These are phyloP conservation scores for Ichneumoninae sp. DNA, from an alignment of 2,888 invertebrate genomes.

Conservation along the genomic window DNA sequence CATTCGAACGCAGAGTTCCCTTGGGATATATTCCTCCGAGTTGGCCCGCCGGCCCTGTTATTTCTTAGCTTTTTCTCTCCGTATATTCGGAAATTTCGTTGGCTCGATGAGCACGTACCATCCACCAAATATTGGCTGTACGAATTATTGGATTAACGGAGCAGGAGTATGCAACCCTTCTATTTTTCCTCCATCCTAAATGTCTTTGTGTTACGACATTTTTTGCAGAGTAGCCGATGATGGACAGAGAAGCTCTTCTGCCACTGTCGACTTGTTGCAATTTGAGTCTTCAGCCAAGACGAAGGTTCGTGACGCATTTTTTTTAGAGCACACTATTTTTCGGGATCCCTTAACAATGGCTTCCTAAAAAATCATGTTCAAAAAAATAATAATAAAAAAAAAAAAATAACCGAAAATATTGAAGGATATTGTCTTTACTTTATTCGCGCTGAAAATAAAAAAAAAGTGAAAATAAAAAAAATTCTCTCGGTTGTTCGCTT, in stretches of 20 bases:
- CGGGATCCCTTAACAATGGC: background rate
- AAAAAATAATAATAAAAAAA: background rate
- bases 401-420: too few relatives aligned
- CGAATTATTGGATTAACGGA: conserved; percentile 57
- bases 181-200: conserved; percentile 25
- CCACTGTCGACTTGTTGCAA: conserved; percentile 86
- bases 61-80: conserved; percentile 25
- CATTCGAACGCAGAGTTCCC: conserved; percentile 59
- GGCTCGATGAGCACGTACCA: conserved; percentile 40
- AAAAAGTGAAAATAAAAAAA: too few relatives aligned
- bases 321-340: background rate
- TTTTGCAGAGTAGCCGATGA: conserved; percentile 67
- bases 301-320: conserved; percentile 70
- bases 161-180: conserved; percentile 57
- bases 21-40: conserved; percentile 46
- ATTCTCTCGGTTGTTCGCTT: too few relatives aligned
- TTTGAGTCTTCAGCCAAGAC: conserved; percentile 76
- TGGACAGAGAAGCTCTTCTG: conserved; percentile 85
- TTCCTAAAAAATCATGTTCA: background rate
- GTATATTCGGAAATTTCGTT: conserved; percentile 41
- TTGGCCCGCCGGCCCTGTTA: conserved; percentile 6
- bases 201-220: conserved; percentile 23
- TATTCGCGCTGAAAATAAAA: too few relatives aligned
- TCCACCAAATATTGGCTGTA: conserved; percentile 63
- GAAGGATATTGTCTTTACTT: too few relatives aligned